Percentiles rank a stretch among this genome's conserved stretches.
phyloP scores from a whole-genome alignment of 2,888 invertebrate genomes.

The Aromia moschata region DNA sequence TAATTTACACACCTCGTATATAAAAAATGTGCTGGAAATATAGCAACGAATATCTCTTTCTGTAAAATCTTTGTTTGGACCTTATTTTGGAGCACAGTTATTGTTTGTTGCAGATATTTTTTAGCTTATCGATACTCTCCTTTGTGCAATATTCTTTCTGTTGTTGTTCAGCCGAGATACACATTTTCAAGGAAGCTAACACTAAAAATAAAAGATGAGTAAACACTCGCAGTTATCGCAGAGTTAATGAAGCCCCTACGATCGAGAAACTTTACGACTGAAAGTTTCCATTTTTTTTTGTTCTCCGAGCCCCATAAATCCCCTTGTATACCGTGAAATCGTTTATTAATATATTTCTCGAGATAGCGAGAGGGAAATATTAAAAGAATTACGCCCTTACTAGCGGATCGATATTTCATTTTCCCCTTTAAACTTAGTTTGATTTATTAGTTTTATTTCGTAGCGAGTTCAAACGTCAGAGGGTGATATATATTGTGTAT shows the following conservation, averaged over 20 bases:
- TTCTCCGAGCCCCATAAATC: conserved; percentile 10
- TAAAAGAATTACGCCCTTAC: conserved; percentile 13
- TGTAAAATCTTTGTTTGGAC: too few relatives aligned
- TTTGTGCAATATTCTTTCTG: too few relatives aligned
- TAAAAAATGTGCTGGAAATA: too few relatives aligned
- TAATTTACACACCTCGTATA: too few relatives aligned
- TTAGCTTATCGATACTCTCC: not conserved
- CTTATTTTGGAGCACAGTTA: too few relatives aligned
- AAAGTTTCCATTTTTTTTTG: not conserved
- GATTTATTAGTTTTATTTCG: conserved; percentile 19
- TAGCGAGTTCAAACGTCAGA: not conserved
- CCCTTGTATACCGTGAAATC: conserved; percentile 3
- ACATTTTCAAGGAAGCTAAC: not conserved
- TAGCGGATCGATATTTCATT: not conserved
- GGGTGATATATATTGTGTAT: not conserved
- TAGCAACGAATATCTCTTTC: too few relatives aligned
- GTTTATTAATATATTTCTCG: conserved; percentile 24
- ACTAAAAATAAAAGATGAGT: conserved; percentile 6
- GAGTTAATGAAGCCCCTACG: conserved; percentile 6
- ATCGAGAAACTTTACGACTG: conserved; percentile 8
- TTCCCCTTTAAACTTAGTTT: conserved; percentile 14
- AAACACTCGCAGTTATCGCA: not conserved
- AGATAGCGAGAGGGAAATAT: not conserved
- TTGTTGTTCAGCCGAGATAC: not conserved
- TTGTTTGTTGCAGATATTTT: too few relatives aligned